Conservation (phyloP, 2,888 invertebrate species). For the Chesias legatella region DNA sequence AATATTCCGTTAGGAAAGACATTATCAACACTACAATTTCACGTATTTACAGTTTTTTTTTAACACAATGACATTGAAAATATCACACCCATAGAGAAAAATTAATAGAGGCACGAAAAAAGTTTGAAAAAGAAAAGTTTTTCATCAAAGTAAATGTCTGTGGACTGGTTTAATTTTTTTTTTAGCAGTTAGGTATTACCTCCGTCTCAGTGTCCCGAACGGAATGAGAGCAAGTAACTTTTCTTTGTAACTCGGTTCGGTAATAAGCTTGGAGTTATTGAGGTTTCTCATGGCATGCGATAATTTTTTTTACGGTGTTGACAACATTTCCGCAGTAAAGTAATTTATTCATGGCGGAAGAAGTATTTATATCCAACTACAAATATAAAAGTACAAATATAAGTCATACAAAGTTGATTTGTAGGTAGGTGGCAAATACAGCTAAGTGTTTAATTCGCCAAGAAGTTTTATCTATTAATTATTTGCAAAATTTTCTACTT, state of each 20-base stretch:
- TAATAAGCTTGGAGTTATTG: conserved; percentile 62
- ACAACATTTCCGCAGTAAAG: conserved; percentile 44
- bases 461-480: no score
- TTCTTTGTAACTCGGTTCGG: conserved; percentile 51
- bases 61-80: conserved; percentile 1
- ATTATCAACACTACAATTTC: conserved; percentile 36
- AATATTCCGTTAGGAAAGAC: conserved; percentile 75
- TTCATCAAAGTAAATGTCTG: no score
- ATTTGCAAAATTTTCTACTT: no score
- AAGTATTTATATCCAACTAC: no score
- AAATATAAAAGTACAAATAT: no score
- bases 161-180: no score
- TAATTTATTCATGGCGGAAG: conserved; percentile 24
- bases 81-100: conserved; percentile 3
- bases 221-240: conserved; percentile 45
- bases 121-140: no score
- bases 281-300: conserved; percentile 62
- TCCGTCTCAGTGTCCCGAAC: conserved; percentile 32
- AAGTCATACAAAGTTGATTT: no score
- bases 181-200: conserved; percentile 19
- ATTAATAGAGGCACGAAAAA: background rate
- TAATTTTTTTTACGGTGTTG: conserved; percentile 41
- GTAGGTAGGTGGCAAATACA: no score
- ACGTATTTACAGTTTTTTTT: conserved; percentile 6
- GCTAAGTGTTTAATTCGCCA: no score